Base-by-base conservation (phyloP, 2,797 vertebrate genomes). In the Ciconia nigra region DNA sequence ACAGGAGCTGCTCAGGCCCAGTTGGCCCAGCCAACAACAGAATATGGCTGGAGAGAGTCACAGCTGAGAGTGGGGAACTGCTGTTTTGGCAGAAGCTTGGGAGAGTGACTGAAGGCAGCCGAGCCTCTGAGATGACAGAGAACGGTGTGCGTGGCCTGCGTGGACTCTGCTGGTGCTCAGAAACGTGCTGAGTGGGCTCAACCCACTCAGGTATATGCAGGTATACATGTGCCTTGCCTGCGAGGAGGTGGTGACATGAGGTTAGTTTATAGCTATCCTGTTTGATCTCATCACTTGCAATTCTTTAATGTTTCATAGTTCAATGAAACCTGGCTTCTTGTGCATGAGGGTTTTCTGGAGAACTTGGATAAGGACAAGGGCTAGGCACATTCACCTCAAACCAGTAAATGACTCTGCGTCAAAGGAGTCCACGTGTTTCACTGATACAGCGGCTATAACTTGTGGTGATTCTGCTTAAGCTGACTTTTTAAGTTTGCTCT, bases 401-500 rank as follows among this genome's bases (percentile, higher is more conserved):
- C 20, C 1, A 1, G 44, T 62, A 71, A 49, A 42, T 67, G 55
- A 37, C 3, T 4, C 15, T 77, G 63, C 59, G 47, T 77, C 51
- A 74, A 52, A 91, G n/a, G 20, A 80, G 31, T 13, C 46, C 4
- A 1, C 28, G 33, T 79, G 59, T 63, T 95, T 89, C 24, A 3
- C 63, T 42, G 44, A 25, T 67, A 73, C 19, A 44, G 33, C 46
- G 46, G 3, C 57, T 91, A 3, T 59, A 73, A 92, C 33, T 87
- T 59, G 55, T 46, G 54, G n/a, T 69, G 41, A 39, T 96, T 89
- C 78, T 91, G 49, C 57, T 83, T 74, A 73, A 87, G 37, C 22
- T 83, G 92, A 58, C 49, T 80, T 87, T 84, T 90, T 26, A 85
- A 80, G 92, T 92, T 96, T 89, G 44, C 92, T 96, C 90, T 59